Conservation (phyloP, 2,113 vertebrate genomes). For the Chlorodrepanis virens region DNA sequence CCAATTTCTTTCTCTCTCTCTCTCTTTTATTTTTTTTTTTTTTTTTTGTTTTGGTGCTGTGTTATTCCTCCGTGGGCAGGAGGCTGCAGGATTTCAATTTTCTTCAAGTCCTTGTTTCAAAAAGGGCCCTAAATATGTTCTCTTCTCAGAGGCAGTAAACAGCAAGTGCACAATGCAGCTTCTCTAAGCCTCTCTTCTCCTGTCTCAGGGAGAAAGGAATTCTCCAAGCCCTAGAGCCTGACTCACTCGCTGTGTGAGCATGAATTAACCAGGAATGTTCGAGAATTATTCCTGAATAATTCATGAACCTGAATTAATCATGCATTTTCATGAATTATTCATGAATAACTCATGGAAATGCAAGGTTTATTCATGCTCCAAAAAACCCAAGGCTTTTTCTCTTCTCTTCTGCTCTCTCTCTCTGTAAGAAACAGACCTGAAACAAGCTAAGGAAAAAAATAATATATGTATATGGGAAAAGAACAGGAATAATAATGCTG, state of each 20-base stretch:
- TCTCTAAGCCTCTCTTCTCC: constrained; percentile 21
- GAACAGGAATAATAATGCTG: background rate
- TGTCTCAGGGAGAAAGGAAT: constrained; percentile 33
- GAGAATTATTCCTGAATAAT: constrained; percentile 74
- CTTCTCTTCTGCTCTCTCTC: constrained; percentile 17
- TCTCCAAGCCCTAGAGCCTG: constrained; percentile 49
- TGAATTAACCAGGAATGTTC: constrained; percentile 76
- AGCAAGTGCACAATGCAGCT: background rate
- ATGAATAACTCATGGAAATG: constrained; percentile 75
- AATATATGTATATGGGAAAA: background rate
- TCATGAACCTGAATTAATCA: constrained; percentile 75
- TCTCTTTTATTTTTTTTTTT: too few relatives aligned
- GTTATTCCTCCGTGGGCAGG: background rate
- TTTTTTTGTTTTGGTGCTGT: background rate
- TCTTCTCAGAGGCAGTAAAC: background rate
- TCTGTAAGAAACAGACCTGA: constrained; percentile 42
- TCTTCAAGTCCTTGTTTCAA: background rate
- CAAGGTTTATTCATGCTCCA: constrained; percentile 74
- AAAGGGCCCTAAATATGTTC: background rate
- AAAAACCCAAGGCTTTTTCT: constrained; percentile 58
- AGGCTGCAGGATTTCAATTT: background rate
- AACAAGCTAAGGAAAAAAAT: background rate
- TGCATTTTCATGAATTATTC: constrained; percentile 74
- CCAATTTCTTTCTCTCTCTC: background rate
- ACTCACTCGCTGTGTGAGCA: constrained; percentile 52